phyloP scores from a whole-genome alignment of 2,888 invertebrate genomes.

The Harpalus rufipes region DNA sequence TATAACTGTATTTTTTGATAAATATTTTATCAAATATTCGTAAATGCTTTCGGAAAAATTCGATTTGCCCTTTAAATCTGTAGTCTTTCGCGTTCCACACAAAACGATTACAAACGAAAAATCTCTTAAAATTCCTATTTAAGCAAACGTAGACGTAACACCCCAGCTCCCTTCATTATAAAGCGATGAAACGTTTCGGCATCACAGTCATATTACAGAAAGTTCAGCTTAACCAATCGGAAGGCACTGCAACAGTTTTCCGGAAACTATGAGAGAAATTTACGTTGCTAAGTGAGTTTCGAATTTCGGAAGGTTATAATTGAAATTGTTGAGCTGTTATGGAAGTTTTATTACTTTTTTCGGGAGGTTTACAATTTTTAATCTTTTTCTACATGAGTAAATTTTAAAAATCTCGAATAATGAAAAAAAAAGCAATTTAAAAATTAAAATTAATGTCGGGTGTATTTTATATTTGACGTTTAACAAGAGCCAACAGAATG shows the following conservation, averaged over 20 bases:
- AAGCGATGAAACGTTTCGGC: not conserved
- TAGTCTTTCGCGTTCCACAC: not conserved
- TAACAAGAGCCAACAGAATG: not conserved
- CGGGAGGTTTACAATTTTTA: not conserved
- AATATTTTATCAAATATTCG: too few relatives aligned
- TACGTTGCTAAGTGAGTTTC: constrained; percentile 15
- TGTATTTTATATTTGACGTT: not conserved
- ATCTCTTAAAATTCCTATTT: not conserved
- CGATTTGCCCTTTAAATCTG: too few relatives aligned
- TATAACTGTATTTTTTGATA: too few relatives aligned
- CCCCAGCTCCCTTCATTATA: constrained; percentile 10
- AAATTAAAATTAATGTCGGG: not conserved
- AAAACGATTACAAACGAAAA: not conserved
- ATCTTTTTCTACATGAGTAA: not conserved
- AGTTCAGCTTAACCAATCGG: not conserved
- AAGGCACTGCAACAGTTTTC: constrained; percentile 26
- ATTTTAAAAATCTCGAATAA: not conserved
- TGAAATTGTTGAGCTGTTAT: constrained; percentile 32
- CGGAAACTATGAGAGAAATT: constrained; percentile 40
- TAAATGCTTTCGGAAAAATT: too few relatives aligned
- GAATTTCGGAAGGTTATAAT: constrained; percentile 12
- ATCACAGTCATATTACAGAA: not conserved
- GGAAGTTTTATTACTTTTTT: constrained; percentile 39
- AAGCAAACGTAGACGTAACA: not conserved
- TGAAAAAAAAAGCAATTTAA: too few relatives aligned